Evolutionary conservation across 2,113 vertebrate genomes (phyloP).

Genomic region (Spea multiplicata): DNA sequence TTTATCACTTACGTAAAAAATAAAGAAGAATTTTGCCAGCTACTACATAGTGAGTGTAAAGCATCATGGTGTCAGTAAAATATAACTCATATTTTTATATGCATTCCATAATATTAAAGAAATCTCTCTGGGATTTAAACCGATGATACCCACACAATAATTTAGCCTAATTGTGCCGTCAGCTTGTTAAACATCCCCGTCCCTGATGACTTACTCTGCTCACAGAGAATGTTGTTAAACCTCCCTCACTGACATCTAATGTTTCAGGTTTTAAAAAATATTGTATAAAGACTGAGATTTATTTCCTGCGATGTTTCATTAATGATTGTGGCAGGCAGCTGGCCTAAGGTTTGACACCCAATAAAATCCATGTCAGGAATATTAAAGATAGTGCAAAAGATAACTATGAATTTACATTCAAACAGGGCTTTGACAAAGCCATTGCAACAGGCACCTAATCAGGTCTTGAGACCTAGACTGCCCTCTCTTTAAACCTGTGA

Average conservation of each 20-base stretch:
- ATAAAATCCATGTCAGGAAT: constrained; percentile 89
- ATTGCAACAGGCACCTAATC: constrained; percentile 94
- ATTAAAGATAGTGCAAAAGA: constrained; percentile 88
- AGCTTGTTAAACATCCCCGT: constrained; percentile 59
- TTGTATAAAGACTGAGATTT: constrained; percentile 78
- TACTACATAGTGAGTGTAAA: not conserved
- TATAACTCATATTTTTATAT: constrained; percentile 57
- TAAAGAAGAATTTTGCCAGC: not conserved
- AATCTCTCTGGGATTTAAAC: constrained; percentile 59
- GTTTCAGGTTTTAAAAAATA: constrained; percentile 77
- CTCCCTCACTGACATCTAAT: constrained; percentile 75
- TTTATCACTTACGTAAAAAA: not conserved
- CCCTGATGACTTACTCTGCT: constrained; percentile 57
- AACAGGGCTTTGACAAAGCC: constrained; percentile 93
- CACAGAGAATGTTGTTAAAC: constrained; percentile 60
- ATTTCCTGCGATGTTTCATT: constrained; percentile 88
- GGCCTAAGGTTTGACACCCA: constrained; percentile 84
- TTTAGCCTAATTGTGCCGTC: constrained; percentile 65
- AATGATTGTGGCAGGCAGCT: constrained; percentile 78
- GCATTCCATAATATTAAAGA: constrained; percentile 56
- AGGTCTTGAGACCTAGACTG: constrained; percentile 81
- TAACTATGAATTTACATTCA: constrained; percentile 96
- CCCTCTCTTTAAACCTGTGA: constrained; percentile 92
- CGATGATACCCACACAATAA: constrained; percentile 60
- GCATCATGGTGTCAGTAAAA: constrained; percentile 46